Conservation (phyloP, 1,140 invertebrate genomes). For the Bombus affinis region DNA sequence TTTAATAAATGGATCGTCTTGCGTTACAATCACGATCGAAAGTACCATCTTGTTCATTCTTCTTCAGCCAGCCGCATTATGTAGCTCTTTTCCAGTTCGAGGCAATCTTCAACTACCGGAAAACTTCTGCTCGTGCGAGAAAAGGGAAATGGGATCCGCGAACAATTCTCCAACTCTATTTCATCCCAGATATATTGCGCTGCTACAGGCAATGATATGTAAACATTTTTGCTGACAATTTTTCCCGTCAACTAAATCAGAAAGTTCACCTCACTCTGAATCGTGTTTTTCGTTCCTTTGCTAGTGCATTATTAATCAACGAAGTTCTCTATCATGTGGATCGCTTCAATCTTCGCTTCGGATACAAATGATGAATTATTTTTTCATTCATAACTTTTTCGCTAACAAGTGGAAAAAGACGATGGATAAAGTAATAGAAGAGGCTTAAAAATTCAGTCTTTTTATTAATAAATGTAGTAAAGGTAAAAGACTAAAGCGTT, state of each 20-base stretch:
- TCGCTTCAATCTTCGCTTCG: background rate
- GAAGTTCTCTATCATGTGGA: background rate
- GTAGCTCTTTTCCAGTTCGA: constrained; percentile 27
- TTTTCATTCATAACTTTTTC: no score
- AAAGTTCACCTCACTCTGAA: background rate
- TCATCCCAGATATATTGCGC: constrained; percentile 43
- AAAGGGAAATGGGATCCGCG: constrained; percentile 14
- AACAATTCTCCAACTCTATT: constrained; percentile 35
- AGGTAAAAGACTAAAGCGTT: no score
- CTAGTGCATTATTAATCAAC: background rate
- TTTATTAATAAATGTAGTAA: no score
- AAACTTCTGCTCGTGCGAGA: constrained; percentile 16
- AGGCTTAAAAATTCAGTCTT: no score
- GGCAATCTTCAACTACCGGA: constrained; percentile 8
- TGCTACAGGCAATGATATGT: constrained; percentile 30
- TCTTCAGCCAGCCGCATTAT: constrained; percentile 15
- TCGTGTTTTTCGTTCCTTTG: background rate
- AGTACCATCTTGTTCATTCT: constrained; percentile 43
- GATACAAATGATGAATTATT: background rate
- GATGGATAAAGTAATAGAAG: no score
- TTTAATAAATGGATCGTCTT: constrained; percentile 16
- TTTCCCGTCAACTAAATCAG: constrained; percentile 27
- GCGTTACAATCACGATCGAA: constrained; percentile 31
- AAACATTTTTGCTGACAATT: constrained; percentile 47
- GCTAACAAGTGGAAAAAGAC: no score